Base-by-base conservation (phyloP, 2,797 vertebrate genomes). In the Eulemur albifrons region DNA sequence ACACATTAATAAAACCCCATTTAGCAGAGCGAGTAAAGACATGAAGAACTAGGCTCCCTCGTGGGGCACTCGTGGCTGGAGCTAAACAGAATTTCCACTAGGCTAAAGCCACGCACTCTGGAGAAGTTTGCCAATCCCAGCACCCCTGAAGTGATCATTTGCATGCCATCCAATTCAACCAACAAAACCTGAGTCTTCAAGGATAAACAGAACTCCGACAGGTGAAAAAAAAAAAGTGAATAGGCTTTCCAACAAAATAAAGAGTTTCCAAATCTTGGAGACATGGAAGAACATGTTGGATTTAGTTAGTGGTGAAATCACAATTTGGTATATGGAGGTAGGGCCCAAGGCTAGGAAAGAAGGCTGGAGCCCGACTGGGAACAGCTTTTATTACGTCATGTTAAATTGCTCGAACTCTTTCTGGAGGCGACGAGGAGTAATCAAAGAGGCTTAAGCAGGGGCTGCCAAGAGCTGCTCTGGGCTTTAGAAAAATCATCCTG, bases 1-100 rank as follows among this genome's bases (percentile, higher is more conserved):
- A 97, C 93, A 54, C 92, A 73, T 94, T 96, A 86, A 96, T 88
- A 97, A 96, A 97, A 85, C 80, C 95, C 90, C 79, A 95, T 94
- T 97, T 92, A 94, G 95, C 85, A 79, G 94, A 98, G 90, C 7
- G 32, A 96, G 93, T n/a, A 30, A 57, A 95, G 54, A n/a, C 89
- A 80, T 13, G 92, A 81, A 84, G 86, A 54, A 61, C 91, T 21
- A 38, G 89, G 48, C 90, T 79, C 88, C 88, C 96, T 93, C 1
- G 52, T 85, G 95, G 97, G 92, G 77, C n/a, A 5, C 50, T 91
- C 54, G 4, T 3, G 40, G 63, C 35, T 94, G 15, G 43, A 95
- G 76, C 65, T 89, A 54, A 73, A 94, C 91, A 87, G 80, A 87
- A 81, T 57, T 81, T 75, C 86, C 52, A 63, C 2, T 3, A 23